Percentiles rank a stretch among this genome's conserved stretches.
phyloP scores from a whole-genome alignment of 1,140 invertebrate species.

The Branchinecta lynchi region DNA sequence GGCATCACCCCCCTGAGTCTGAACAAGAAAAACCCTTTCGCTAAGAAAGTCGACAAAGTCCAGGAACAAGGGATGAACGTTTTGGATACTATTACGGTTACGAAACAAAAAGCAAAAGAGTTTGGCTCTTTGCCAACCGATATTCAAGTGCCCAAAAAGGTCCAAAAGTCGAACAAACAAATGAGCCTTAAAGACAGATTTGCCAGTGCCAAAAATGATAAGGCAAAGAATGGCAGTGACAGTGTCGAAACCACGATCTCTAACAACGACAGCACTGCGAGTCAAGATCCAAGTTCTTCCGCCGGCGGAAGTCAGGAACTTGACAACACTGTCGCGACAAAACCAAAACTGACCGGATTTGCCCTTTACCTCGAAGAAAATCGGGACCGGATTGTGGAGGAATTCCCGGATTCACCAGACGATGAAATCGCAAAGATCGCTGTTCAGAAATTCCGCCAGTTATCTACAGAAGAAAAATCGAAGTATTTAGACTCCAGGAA shows the following conservation, averaged over 20 bases:
- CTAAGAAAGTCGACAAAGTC: neutral
- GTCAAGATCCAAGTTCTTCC: neutral
- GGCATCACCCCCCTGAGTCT: neutral
- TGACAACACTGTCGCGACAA: neutral
- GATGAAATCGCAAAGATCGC: neutral
- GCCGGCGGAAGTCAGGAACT: neutral
- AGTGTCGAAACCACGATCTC: neutral
- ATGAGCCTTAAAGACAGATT: neutral
- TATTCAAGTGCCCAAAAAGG: neutral
- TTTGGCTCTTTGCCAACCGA: neutral
- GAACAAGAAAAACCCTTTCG: neutral
- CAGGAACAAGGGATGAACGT: neutral
- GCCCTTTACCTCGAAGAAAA: neutral
- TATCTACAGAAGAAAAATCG: neutral
- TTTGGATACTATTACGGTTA: neutral
- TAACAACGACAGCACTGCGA: neutral
- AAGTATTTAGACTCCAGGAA: neutral
- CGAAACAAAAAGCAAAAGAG: neutral
- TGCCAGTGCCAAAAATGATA: neutral
- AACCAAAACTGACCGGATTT: constrained; percentile 6
- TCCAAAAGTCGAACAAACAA: neutral
- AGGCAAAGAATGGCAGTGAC: neutral
- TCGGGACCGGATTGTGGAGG: neutral
- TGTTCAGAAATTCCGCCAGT: neutral
- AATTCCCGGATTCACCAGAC: neutral